Evolutionary conservation across 2,888 invertebrate genomes (phyloP).

Genomic region (Metallyticus violacea): DNA sequence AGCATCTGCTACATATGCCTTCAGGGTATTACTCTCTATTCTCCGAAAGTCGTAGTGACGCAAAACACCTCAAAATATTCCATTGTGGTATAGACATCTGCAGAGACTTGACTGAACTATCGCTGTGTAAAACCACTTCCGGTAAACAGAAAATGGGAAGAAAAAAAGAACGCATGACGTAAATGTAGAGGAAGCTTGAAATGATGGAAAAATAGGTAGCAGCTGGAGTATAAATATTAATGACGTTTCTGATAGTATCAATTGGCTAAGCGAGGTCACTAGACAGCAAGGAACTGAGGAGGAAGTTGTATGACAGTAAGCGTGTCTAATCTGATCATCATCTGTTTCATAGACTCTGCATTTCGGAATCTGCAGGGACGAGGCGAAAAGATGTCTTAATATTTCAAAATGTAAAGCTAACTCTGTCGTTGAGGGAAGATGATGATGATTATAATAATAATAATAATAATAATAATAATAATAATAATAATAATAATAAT

Average conservation of each 20-base stretch:
- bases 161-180: neutral
- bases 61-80: neutral
- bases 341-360: neutral
- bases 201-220: neutral
- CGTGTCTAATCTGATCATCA: neutral
- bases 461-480: too few species aligned
- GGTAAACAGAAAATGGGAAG: neutral
- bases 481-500: too few species aligned
- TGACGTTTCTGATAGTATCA: neutral
- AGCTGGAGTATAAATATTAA: neutral
- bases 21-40: too few species aligned
- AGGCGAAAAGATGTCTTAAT: too few species aligned
- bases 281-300: neutral
- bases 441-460: too few species aligned
- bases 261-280: neutral
- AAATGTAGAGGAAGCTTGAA: neutral
- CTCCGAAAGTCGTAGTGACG: neutral
- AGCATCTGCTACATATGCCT: too few species aligned
- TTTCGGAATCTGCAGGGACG: too few species aligned
- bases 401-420: too few species aligned
- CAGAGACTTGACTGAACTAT: too few species aligned
- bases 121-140: neutral
- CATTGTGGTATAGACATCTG: neutral
- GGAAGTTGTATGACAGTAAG: too few species aligned
- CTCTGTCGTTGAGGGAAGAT: too few species aligned